A percentile compares a stretch with the other conserved stretches of the same genome.
These are phyloP conservation scores for Drosophila macrothrix DNA, from an alignment of 2,888 invertebrate species.

Conservation along the genomic window DNA sequence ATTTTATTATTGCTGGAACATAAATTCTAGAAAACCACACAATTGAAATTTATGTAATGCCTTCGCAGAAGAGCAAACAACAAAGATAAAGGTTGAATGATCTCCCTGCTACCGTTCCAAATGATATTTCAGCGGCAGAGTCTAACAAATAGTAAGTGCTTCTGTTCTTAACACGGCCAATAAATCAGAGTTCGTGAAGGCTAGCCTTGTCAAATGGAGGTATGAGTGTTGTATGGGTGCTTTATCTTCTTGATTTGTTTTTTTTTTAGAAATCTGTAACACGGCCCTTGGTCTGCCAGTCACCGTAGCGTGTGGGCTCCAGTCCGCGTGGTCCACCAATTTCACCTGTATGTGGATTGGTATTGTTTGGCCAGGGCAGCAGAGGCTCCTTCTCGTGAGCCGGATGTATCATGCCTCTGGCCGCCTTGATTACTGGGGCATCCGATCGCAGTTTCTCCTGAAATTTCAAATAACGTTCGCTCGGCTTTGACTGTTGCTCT, in stretches of 20 bases:
- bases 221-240: background rate
- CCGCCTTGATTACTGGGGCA: conserved; percentile 88
- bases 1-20: conserved; percentile 54
- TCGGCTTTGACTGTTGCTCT: conserved; percentile 67
- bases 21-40: conserved; percentile 69
- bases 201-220: background rate
- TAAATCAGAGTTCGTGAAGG: conserved; percentile 55
- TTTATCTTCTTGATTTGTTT: background rate
- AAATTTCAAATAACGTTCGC: conserved; percentile 88
- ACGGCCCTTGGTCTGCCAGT: conserved; percentile 99
- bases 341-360: conserved; percentile 97
- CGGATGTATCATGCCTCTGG: conserved; percentile 90
- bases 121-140: conserved; percentile 26
- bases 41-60: conserved; percentile 75
- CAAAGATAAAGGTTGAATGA: conserved; percentile 38
- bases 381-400: conserved; percentile 92
- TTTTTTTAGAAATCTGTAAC: conserved; percentile 93
- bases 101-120: conserved; percentile 60
- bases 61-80: conserved; percentile 62
- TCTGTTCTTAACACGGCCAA: conserved; percentile 61
- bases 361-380: conserved; percentile 92
- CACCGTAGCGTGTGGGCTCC: conserved; percentile 99
- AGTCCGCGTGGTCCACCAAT: conserved; percentile 97
- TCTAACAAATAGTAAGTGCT: conserved; percentile 65
- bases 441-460: conserved; percentile 90